These are phyloP conservation scores for Petaurus breviceps DNA, from an alignment of 2,113 vertebrate genomes.

Conservation along the genomic window DNA sequence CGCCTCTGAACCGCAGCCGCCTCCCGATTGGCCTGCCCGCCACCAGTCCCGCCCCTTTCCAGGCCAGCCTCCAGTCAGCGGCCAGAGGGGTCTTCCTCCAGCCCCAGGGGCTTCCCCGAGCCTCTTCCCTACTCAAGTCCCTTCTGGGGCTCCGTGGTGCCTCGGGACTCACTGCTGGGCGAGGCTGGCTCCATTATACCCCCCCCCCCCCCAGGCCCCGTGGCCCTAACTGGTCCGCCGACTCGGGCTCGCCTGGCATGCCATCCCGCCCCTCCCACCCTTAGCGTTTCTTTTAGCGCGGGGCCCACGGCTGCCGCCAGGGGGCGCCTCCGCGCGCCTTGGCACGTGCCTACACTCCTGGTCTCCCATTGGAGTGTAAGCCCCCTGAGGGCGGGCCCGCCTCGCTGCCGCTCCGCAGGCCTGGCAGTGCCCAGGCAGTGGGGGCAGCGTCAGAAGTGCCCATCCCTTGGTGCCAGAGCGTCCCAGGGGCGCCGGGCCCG, in stretches of 20 bases:
- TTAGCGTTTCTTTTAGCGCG: no score
- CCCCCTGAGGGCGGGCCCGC: no score
- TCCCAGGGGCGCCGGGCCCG: no score
- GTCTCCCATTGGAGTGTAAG: no score
- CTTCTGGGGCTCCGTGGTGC: neutral
- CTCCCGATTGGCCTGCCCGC: neutral
- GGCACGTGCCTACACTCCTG: no score
- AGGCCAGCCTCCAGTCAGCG: neutral
- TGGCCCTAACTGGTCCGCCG: no score
- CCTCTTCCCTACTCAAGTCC: neutral
- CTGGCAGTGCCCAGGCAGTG: no score
- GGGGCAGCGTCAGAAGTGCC: no score
- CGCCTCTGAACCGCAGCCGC: neutral
- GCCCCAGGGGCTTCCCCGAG: neutral
- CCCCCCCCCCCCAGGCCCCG: neutral
- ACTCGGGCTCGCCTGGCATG: no score
- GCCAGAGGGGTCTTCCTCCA: neutral
- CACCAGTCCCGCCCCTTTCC: neutral
- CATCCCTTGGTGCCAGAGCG: no score
- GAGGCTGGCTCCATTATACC: neutral
- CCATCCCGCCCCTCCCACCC: neutral
- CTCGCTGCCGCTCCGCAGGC: no score
- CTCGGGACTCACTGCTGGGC: neutral
- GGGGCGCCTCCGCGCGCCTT: no score
- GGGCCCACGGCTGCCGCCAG: accelerated